Percentiles rank a stretch among this genome's conserved stretches.
Evolutionary conservation across 2,888 invertebrate genomes (phyloP).

Genomic region (Caenorhabditis drosophilae): DNA sequence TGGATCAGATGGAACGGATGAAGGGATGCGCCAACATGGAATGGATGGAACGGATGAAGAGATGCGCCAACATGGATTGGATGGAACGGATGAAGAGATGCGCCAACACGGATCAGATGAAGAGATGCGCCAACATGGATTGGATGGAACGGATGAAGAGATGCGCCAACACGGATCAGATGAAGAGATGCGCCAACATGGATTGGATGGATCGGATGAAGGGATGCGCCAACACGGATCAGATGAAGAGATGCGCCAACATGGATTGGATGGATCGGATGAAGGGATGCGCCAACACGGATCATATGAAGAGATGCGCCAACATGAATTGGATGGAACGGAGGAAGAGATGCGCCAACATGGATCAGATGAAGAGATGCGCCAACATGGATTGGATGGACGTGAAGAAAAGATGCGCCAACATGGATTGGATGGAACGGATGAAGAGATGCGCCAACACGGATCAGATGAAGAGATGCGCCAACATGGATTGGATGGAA

Average conservation of each 20-base stretch:
- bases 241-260: neutral
- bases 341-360: neutral
- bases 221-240: neutral
- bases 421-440: neutral
- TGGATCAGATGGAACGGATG: neutral
- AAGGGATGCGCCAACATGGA: neutral
- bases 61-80: neutral
- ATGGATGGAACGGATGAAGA: neutral
- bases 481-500: neutral
- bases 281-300: neutral
- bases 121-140: neutral
- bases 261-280: neutral
- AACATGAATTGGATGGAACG: neutral
- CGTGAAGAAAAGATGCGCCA: neutral
- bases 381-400: neutral
- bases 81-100: neutral
- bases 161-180: neutral
- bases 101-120: neutral
- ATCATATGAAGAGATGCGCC: neutral
- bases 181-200: neutral
- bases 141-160: neutral
- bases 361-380: conserved; percentile 1
- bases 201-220: neutral
- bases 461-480: neutral
- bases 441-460: conserved; percentile 2